Percentiles rank a stretch among this genome's conserved stretches.
Evolutionary conservation across 2,888 invertebrate genomes (phyloP).

Genomic region (Rhopalosiphum nymphaeae): DNA sequence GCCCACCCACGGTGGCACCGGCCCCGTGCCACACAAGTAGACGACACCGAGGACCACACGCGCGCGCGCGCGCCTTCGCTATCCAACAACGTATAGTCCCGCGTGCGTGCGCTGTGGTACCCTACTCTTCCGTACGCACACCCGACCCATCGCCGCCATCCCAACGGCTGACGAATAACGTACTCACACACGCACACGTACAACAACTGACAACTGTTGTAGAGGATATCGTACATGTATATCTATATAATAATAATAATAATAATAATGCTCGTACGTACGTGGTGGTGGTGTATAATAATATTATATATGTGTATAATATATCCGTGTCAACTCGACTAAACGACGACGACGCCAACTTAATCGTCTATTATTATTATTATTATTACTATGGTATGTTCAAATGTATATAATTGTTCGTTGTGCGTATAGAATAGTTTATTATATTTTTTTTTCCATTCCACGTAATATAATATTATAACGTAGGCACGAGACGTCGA

Average conservation of each 20-base stretch:
- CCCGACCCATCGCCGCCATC: constrained; percentile 1
- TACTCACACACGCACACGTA: constrained; percentile 10
- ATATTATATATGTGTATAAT: constrained; percentile 1
- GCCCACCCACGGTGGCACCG: constrained; percentile 60
- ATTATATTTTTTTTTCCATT: background rate
- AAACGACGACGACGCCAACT: constrained; percentile 54
- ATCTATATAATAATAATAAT: constrained; percentile 13
- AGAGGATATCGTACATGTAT: constrained; percentile 1
- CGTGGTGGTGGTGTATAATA: background rate
- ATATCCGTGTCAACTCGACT: constrained; percentile 45
- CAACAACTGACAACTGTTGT: constrained; percentile 25
- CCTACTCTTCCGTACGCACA: background rate
- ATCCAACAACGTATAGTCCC: constrained; percentile 26
- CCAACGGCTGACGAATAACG: constrained; percentile 38
- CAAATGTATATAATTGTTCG: background rate
- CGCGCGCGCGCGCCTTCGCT: constrained; percentile 28
- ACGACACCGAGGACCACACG: constrained; percentile 58
- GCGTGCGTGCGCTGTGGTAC: background rate
- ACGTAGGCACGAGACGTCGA: background rate
- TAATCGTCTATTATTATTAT: constrained; percentile 17
- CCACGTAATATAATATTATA: background rate
- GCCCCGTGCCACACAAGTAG: constrained; percentile 60
- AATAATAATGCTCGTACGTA: background rate
- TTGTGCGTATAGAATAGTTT: background rate
- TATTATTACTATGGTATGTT: constrained; percentile 3